A percentile compares a stretch with the other conserved stretches of the same genome.
Conservation (phyloP, 2,797 vertebrate genomes). For the Trichosurus vulpecula region DNA sequence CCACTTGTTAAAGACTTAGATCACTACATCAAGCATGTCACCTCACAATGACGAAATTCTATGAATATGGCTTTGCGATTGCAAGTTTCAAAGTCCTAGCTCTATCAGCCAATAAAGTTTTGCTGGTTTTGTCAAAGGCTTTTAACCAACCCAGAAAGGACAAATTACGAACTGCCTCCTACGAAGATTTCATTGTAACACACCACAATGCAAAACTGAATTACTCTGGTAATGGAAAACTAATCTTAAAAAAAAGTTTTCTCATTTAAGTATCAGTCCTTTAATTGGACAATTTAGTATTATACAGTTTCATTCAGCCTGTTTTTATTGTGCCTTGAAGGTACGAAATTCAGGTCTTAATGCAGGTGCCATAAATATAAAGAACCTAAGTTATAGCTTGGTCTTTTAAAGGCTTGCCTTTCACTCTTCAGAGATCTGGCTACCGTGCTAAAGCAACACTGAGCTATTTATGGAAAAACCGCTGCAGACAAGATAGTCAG, state of each 20-base stretch:
- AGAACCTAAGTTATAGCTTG: background rate
- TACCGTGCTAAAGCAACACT: slow-evolving; percentile 66
- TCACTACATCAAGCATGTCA: background rate
- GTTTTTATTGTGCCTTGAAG: background rate
- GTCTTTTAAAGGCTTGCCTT: background rate
- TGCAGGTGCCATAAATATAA: background rate
- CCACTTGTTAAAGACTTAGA: background rate
- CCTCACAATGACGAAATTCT: background rate
- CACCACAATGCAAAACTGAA: background rate
- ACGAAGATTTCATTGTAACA: background rate
- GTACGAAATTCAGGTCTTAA: background rate
- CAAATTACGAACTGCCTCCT: background rate
- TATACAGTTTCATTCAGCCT: background rate
- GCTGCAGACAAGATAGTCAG: background rate
- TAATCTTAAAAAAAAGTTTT: background rate
- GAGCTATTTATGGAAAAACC: slow-evolving; percentile 78
- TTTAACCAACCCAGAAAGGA: background rate
- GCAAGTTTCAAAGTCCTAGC: background rate
- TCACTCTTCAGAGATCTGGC: slow-evolving; percentile 57
- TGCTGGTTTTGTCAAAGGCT: background rate
- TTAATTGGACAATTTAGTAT: background rate
- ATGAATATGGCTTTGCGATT: background rate
- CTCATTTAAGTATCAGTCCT: background rate
- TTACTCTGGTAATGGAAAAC: background rate
- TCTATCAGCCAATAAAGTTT: background rate